phyloP scores from a whole-genome alignment of 2,797 vertebrate species.

The Coccyzus lansbergi region DNA sequence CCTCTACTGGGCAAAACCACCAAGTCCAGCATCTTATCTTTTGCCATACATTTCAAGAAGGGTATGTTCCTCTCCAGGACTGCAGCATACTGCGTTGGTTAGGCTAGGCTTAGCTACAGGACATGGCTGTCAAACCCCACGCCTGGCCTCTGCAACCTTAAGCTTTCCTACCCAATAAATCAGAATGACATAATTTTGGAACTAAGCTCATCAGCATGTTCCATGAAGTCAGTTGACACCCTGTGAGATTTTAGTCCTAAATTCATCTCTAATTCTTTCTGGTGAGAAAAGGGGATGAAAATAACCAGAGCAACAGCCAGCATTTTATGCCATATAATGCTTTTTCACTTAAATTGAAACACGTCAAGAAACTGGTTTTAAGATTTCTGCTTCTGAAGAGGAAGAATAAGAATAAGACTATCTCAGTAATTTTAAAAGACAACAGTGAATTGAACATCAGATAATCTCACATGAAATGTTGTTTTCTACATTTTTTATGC shows the following conservation, averaged over 20 bases:
- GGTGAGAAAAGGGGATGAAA: not conserved
- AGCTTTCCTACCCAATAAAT: not conserved
- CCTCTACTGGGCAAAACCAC: not conserved
- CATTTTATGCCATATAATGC: not conserved
- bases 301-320: not conserved
- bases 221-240: not conserved
- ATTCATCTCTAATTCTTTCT: not conserved
- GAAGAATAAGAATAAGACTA: not conserved
- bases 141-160: not conserved
- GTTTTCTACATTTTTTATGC: not conserved
- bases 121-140: not conserved
- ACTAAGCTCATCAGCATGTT: not conserved
- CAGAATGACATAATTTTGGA: not conserved
- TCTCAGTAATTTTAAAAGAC: not conserved
- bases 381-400: not conserved
- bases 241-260: not conserved
- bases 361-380: not conserved
- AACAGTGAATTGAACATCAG: not conserved
- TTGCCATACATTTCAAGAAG: not conserved
- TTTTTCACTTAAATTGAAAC: not conserved
- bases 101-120: not conserved
- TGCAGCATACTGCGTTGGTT: not conserved
- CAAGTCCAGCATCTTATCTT: not conserved
- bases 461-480: not conserved
- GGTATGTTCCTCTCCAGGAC: not conserved